phyloP scores from a whole-genome alignment of 2,113 vertebrate genomes.

The Odocoileus virginianus region DNA sequence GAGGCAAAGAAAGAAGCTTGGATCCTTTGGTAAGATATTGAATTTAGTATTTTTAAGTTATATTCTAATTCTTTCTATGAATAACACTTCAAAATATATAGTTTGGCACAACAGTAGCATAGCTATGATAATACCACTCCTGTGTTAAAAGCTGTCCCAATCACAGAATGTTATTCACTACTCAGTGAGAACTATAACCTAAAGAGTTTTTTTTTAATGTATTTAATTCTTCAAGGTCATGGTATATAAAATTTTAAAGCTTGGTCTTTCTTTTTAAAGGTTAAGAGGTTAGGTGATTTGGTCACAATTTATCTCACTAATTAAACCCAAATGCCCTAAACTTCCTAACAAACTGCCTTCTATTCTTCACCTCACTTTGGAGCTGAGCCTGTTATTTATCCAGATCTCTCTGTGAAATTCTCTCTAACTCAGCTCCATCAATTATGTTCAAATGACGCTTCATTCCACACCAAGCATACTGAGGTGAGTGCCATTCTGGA shows the following conservation, averaged over 20 bases:
- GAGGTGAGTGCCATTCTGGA: neutral
- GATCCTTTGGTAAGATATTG: neutral
- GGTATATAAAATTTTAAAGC: neutral
- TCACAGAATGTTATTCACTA: neutral
- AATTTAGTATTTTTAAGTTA: neutral
- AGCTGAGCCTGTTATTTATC: constrained; percentile 18
- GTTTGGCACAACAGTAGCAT: neutral
- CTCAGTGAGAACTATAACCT: neutral
- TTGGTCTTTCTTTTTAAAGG: neutral
- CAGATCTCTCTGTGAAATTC: constrained; percentile 35
- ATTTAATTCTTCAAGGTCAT: neutral
- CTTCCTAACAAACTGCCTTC: neutral
- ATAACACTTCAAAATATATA: neutral
- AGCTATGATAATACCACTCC: neutral
- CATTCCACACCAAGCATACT: neutral
- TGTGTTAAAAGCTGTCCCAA: neutral
- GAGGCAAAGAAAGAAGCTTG: neutral
- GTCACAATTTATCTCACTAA: constrained; percentile 3
- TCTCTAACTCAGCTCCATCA: constrained; percentile 23
- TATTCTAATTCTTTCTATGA: neutral
- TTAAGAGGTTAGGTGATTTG: neutral
- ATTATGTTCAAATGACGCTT: constrained; percentile 46
- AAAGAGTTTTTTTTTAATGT: neutral
- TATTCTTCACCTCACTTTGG: constrained; percentile 3
- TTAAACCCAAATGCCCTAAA: neutral